Percentiles rank a stretch among this genome's conserved stretches.
These are phyloP conservation scores for Patella pellucida DNA, from an alignment of 2,888 invertebrate species.

Conservation along the genomic window DNA sequence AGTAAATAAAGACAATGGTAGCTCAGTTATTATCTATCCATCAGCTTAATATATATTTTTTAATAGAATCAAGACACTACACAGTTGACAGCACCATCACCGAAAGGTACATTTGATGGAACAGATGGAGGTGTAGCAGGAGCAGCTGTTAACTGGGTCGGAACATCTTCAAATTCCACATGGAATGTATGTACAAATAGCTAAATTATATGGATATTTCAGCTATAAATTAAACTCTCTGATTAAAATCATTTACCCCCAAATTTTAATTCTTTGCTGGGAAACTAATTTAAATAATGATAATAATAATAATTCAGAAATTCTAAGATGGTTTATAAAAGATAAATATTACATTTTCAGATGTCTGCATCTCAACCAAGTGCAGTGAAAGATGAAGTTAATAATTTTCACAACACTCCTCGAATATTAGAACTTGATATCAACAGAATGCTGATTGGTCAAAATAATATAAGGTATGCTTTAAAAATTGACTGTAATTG, in stretches of 20 bases:
- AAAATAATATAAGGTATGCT: conserved; percentile 67
- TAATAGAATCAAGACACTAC: not conserved
- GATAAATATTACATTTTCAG: conserved; percentile 36
- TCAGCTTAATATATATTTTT: conserved; percentile 14
- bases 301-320: too few relatives aligned
- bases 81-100: not conserved
- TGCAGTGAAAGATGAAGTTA: conserved; percentile 27
- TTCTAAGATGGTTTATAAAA: too few relatives aligned
- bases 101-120: conserved; percentile 39
- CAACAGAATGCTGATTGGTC: conserved; percentile 70
- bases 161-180: conserved; percentile 46
- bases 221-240: too few relatives aligned
- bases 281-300: too few relatives aligned
- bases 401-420: conserved; percentile 58
- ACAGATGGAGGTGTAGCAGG: conserved; percentile 45
- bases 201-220: not conserved
- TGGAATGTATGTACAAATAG: conserved; percentile 59
- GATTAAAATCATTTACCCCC: too few relatives aligned
- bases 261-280: too few relatives aligned
- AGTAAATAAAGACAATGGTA: too few relatives aligned
- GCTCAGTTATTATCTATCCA: not conserved
- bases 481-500: not conserved
- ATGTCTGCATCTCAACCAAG: conserved; percentile 50
- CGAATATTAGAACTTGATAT: conserved; percentile 69
- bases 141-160: conserved; percentile 43